Conservation (phyloP, 2,888 invertebrate species). For the Heliconius hortense region DNA sequence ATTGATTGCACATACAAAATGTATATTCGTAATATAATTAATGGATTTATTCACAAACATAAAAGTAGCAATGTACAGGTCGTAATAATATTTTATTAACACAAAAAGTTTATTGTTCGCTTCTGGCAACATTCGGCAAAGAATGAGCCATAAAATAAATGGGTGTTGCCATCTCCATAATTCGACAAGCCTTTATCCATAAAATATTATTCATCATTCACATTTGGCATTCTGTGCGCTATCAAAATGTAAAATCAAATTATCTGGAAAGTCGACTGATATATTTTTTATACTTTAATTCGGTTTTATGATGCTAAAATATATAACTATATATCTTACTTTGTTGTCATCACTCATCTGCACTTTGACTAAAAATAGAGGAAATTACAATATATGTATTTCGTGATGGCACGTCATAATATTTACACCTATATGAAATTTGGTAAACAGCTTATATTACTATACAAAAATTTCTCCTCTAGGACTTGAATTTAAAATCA, state of each 20-base stretch:
- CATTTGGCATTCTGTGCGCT: constrained; percentile 28
- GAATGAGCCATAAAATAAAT: constrained; percentile 42
- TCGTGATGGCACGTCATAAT: background rate
- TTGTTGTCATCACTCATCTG: background rate
- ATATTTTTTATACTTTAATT: constrained; percentile 28
- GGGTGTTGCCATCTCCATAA: constrained; percentile 42
- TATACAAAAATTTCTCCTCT: background rate
- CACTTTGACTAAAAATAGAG: background rate
- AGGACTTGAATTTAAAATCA: no score
- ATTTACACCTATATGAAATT: background rate
- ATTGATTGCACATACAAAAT: constrained; percentile 2
- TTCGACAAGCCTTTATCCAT: constrained; percentile 42
- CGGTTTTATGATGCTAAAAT: constrained; percentile 15
- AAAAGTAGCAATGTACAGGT: constrained; percentile 32
- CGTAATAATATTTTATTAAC: constrained; percentile 37
- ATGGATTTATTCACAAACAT: constrained; percentile 28
- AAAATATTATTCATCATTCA: constrained; percentile 41
- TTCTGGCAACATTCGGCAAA: constrained; percentile 36
- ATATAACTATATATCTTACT: constrained; percentile 22
- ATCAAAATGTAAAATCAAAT: constrained; percentile 26
- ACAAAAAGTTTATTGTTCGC: constrained; percentile 38
- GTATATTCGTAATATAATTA: constrained; percentile 10
- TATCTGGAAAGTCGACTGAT: constrained; percentile 16
- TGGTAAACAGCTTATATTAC: background rate
- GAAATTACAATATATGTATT: background rate